Conservation (phyloP, 2,113 vertebrate species). For the Trinectes maculatus region DNA sequence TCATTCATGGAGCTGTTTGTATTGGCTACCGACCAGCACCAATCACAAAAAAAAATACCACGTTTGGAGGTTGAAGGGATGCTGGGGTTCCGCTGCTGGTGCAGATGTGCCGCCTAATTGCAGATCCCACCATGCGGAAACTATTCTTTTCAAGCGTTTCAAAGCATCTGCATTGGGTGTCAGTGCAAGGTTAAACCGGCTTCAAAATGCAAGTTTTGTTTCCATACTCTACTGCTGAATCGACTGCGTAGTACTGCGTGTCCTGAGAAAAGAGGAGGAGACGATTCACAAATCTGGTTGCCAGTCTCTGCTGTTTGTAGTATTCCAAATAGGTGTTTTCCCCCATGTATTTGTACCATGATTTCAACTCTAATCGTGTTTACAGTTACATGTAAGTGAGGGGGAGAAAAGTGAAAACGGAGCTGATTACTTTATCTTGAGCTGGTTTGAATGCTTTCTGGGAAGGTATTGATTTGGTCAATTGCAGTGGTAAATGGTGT, state of each 20-base stretch:
- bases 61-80: conserved; percentile 44
- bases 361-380: not conserved
- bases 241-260: conserved; percentile 25
- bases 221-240: conserved; percentile 46
- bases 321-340: too few relatives aligned
- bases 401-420: conserved; percentile 28
- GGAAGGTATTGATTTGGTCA: conserved; percentile 67
- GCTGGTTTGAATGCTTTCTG: conserved; percentile 60
- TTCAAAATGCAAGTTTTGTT: conserved; percentile 67
- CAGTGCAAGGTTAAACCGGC: conserved; percentile 78
- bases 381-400: conserved; percentile 4
- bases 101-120: conserved; percentile 79
- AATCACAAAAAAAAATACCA: conserved; percentile 48
- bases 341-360: too few relatives aligned
- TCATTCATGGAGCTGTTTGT: conserved; percentile 70
- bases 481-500: conserved; percentile 55
- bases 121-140: conserved; percentile 77
- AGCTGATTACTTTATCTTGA: conserved; percentile 38
- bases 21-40: conserved; percentile 70
- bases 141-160: conserved; percentile 73
- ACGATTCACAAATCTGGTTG: conserved; percentile 24
- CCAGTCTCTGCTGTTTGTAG: too few relatives aligned
- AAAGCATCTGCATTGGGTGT: conserved; percentile 77
- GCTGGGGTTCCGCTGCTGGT: conserved; percentile 41
- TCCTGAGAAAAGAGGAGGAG: conserved; percentile 10